A percentile compares a stretch with the other conserved stretches of the same genome.
Conservation (phyloP, 2,888 invertebrate genomes). For the Mallateleia sp. region DNA sequence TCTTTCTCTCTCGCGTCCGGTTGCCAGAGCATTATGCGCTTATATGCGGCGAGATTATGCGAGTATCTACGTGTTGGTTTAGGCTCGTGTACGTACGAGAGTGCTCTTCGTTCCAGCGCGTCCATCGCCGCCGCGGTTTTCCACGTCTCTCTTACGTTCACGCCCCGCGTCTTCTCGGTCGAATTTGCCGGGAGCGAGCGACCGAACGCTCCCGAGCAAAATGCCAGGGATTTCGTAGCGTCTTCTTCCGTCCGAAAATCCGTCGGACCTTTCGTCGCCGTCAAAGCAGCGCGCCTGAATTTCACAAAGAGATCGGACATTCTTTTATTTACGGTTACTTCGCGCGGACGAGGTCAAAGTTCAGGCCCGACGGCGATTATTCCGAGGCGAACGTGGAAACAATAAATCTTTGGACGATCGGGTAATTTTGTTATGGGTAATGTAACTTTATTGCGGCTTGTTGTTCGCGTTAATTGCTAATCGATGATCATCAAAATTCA, state of each 20-base stretch:
- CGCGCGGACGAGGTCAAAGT: background rate
- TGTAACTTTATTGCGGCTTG: constrained; percentile 63
- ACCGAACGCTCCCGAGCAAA: constrained; percentile 43
- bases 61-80: constrained; percentile 46
- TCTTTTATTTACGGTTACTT: background rate
- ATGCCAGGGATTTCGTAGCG: constrained; percentile 44
- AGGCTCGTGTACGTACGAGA: constrained; percentile 1
- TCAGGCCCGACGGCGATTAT: constrained; percentile 7
- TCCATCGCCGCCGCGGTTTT: constrained; percentile 27
- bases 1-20: constrained; percentile 25
- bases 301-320: background rate
- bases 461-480: constrained; percentile 55
- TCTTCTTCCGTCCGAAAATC: constrained; percentile 17
- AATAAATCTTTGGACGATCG: constrained; percentile 54
- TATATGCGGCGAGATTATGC: constrained; percentile 68
- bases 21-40: constrained; percentile 61
- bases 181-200: constrained; percentile 34
- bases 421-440: constrained; percentile 65
- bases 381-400: constrained; percentile 15
- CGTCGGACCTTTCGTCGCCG: background rate
- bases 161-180: constrained; percentile 30
- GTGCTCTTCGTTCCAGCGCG: constrained; percentile 33
- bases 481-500: constrained; percentile 68
- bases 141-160: constrained; percentile 30
- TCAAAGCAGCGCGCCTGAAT: background rate